Base-by-base conservation (phyloP, 2,888 invertebrate genomes). In the Andrena praecox region DNA sequence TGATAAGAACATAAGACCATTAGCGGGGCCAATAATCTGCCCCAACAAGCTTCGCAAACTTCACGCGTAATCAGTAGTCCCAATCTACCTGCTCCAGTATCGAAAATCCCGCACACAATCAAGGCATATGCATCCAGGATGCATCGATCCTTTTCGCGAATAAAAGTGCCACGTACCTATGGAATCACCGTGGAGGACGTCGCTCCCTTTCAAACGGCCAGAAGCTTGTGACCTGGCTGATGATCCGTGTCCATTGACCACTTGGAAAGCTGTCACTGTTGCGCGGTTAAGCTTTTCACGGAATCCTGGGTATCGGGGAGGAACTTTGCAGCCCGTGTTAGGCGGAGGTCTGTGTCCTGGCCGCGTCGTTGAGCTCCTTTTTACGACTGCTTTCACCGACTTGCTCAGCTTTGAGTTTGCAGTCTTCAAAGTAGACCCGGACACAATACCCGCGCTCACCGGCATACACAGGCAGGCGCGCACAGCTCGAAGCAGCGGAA, bases 331-430 rank as follows among this genome's bases (percentile, higher is more conserved):
- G 80, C 77, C 35, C 74, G 77, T 74, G 76, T 78, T 77, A 72
- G 68, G 72, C 72, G 71, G 84, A 87, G 84, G 85, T 78, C 77
- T 84, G 78, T 71, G 78, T 73, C 81, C 77, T 48, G 66, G 64
- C 74, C 85, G 73, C 60, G 76, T 70, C 78, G 80, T 80, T 86
- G 77, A 87, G 85, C 82, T 64, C 74, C 80, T 76, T 85, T 86
- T 85, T 79, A 88, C 86, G 88, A 82, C 71, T 85, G 82, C 80
- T 86, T 85, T 80, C 78, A 83, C 64, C 80, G 71, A 67, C 83
- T 79, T 66, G 71, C 64, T 33, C 52, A 66, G 80, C 59, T 77
- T 85, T 70, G 60, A 62, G 81, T 68, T 81, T 72, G 74, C 78
- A 59, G 77, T 72, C 84, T 82, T 59, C 82, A 84, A 84, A 84